Evolutionary conservation across 2,888 invertebrate genomes (phyloP).

Genomic region (Cerceris ruficornis): DNA sequence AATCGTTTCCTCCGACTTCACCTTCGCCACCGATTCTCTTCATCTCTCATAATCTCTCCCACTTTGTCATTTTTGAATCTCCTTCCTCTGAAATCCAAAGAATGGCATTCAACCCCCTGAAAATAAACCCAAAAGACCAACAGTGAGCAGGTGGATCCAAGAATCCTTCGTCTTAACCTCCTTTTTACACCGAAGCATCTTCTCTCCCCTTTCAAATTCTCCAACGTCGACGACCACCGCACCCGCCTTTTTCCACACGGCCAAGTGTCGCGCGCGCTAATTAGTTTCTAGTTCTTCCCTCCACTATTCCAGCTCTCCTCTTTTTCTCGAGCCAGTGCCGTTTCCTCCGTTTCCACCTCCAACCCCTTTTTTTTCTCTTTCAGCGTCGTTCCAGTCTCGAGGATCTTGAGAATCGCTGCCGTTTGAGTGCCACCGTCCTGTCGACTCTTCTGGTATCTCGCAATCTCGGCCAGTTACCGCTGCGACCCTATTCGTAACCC

Average conservation of each 20-base stretch:
- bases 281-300: slow-evolving; percentile 49
- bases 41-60: too few relatives aligned
- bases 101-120: slow-evolving; percentile 6
- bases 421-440: neutral
- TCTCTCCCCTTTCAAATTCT: slow-evolving; percentile 35
- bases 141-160: neutral
- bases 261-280: slow-evolving; percentile 58
- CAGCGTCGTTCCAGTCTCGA: neutral
- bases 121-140: neutral
- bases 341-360: slow-evolving; percentile 8
- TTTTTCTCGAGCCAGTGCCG: slow-evolving; percentile 9
- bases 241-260: slow-evolving; percentile 14
- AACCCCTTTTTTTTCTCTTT: slow-evolving; percentile 11
- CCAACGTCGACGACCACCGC: slow-evolving; percentile 4
- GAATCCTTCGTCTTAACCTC: slow-evolving; percentile 43
- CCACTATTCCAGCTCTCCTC: neutral
- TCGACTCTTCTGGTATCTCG: slow-evolving; percentile 18
- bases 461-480: slow-evolving; percentile 32
- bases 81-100: neutral
- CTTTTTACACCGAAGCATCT: slow-evolving; percentile 41
- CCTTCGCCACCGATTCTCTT: too few relatives aligned
- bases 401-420: neutral
- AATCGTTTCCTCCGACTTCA: too few relatives aligned
- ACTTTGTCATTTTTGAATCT: too few relatives aligned
- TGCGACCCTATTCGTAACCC: neutral